Evolutionary conservation across 2,888 invertebrate genomes (phyloP).

Genomic region (Temnothorax rugatulus): DNA sequence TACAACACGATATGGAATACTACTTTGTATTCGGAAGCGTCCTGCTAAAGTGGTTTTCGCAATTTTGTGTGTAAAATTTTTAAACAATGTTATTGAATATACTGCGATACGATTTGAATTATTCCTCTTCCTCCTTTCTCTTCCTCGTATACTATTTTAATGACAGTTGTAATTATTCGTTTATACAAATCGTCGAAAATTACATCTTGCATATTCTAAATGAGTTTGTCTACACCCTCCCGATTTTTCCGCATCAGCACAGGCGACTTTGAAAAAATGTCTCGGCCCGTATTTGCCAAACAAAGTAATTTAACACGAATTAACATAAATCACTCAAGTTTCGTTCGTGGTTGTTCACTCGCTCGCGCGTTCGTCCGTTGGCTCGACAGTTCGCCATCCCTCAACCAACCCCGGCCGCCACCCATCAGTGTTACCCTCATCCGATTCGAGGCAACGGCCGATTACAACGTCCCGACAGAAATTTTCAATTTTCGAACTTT

Average conservation of each 20-base stretch:
- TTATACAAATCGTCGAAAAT: neutral
- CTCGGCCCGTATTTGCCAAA: conserved; percentile 69
- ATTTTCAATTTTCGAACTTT: conserved; percentile 77
- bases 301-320: conserved; percentile 81
- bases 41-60: conserved; percentile 28
- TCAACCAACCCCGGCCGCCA: conserved; percentile 49
- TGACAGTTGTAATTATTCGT: neutral
- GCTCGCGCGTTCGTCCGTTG: conserved; percentile 67
- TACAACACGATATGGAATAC: conserved; percentile 13
- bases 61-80: conserved; percentile 44
- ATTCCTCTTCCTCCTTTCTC: neutral
- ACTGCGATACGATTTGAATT: conserved; percentile 4
- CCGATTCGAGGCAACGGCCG: conserved; percentile 63
- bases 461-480: conserved; percentile 75
- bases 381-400: conserved; percentile 56
- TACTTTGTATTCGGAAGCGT: conserved; percentile 24
- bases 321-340: conserved; percentile 80
- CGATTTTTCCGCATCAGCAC: conserved; percentile 8
- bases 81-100: conserved; percentile 10
- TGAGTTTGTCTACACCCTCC: neutral
- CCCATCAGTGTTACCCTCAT: conserved; percentile 56
- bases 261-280: conserved; percentile 71
- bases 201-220: neutral
- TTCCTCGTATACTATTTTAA: neutral
- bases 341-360: conserved; percentile 71